Evolutionary conservation across 2,797 vertebrate species (phyloP).

Genomic region (Mareca strepera): DNA sequence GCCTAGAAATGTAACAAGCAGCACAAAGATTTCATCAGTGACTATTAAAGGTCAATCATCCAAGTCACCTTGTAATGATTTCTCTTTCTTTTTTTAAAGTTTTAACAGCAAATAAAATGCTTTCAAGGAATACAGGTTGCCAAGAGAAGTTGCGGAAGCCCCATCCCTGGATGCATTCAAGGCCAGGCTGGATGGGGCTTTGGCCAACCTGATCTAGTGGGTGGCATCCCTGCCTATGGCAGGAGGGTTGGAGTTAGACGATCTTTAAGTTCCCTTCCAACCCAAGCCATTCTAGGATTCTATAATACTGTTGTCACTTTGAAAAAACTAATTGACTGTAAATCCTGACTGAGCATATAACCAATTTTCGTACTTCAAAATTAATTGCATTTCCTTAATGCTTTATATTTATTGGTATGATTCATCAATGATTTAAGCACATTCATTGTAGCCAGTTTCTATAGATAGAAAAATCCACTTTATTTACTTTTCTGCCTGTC

Average conservation of each 20-base stretch:
- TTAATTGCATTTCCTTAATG: slow-evolving; percentile 46
- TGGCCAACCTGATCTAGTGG: no score
- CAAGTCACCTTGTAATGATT: slow-evolving; percentile 1
- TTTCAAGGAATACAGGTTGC: background rate
- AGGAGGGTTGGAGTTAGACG: no score
- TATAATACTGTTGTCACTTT: background rate
- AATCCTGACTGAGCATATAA: slow-evolving; percentile 5
- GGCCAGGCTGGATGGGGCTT: no score
- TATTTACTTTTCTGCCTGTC: background rate
- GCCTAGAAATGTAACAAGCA: background rate
- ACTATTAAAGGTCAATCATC: slow-evolving; percentile 6
- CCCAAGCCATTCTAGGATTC: no score
- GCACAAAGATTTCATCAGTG: background rate
- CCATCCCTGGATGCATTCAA: no score
- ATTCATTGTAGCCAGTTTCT: background rate
- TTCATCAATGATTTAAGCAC: background rate
- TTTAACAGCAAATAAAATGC: slow-evolving; percentile 27
- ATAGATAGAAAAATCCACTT: background rate
- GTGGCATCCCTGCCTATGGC: no score
- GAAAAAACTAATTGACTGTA: slow-evolving; percentile 41
- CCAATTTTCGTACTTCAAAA: slow-evolving; percentile 4
- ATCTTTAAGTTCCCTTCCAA: no score
- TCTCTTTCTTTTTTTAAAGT: slow-evolving; percentile 11
- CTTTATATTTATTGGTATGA: background rate
- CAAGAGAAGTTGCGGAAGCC: no score